Conservation (phyloP, 2,797 vertebrate species). For the Galaxias olidus region DNA sequence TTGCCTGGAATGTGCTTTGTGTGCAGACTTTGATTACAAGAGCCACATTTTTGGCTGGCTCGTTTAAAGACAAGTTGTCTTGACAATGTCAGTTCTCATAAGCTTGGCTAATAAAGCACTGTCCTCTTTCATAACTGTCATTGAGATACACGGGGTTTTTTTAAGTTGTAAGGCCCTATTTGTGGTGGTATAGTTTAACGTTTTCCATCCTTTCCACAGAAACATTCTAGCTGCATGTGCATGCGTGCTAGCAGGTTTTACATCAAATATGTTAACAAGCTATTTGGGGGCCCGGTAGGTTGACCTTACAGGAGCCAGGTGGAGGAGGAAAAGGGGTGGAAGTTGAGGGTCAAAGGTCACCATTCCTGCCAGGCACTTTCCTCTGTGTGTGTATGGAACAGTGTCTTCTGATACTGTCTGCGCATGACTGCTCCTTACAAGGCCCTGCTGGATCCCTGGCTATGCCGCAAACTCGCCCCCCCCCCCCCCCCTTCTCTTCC, state of each 20-base stretch:
- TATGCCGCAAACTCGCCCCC: no score
- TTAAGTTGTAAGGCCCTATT: no score
- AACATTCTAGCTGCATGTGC: neutral
- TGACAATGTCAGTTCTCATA: no score
- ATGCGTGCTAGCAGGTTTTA: neutral
- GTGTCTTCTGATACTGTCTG: slow-evolving; percentile 19
- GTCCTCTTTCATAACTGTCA: no score
- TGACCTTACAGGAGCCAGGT: no score
- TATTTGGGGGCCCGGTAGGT: neutral
- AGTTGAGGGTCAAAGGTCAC: slow-evolving; percentile 15
- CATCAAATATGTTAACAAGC: neutral
- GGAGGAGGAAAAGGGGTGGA: neutral
- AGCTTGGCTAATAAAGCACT: no score
- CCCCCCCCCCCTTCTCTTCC: slow-evolving; percentile 1
- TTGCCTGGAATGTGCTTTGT: no score
- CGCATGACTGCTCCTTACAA: slow-evolving; percentile 18
- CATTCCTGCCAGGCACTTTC: slow-evolving; percentile 1
- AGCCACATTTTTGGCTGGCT: no score
- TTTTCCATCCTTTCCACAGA: no score
- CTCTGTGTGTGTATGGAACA: slow-evolving; percentile 20
- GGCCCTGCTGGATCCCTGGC: neutral
- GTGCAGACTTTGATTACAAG: no score
- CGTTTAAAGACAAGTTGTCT: no score
- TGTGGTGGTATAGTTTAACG: neutral
- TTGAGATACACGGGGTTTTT: no score